phyloP scores from a whole-genome alignment of 23 tunicate genomes.

The Halocynthia roretzi region DNA sequence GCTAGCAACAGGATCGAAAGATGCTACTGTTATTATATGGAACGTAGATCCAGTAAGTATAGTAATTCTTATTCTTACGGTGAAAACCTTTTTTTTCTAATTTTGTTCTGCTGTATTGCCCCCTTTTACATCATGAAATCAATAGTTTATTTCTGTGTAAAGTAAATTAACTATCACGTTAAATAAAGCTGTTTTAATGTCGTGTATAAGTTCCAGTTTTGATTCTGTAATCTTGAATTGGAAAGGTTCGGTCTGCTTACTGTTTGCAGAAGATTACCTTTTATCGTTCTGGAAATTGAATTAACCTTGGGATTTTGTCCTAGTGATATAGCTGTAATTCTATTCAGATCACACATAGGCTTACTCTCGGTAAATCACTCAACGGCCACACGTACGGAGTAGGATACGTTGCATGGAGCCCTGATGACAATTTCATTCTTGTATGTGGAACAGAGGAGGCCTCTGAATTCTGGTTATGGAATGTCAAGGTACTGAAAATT shows the following conservation, averaged over 20 bases:
- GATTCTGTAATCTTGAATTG: no score
- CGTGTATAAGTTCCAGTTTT: no score
- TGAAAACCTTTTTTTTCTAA: not conserved
- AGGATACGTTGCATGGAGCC: conserved; percentile 79
- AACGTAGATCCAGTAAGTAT: conserved; percentile 68
- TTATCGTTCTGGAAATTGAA: no score
- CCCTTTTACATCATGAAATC: not conserved
- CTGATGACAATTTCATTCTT: conserved; percentile 68
- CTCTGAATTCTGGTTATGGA: conserved; percentile 67
- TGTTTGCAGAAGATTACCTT: no score
- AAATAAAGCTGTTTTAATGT: not conserved
- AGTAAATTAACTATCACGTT: not conserved
- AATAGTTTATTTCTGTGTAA: not conserved
- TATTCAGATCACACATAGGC: conserved; percentile 48
- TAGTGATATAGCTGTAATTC: not conserved
- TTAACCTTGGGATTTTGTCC: no score
- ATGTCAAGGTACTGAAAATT: conserved; percentile 45
- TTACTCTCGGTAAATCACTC: conserved; percentile 38
- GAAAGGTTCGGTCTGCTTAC: no score
- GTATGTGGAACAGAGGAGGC: conserved; percentile 89
- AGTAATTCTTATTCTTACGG: not conserved
- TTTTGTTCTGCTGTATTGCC: not conserved
- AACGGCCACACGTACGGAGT: conserved; percentile 61
- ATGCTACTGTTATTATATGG: conserved; percentile 77
- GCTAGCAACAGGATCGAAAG: conserved; percentile 96